A percentile compares a stretch with the other conserved stretches of the same genome.
Conservation (phyloP, 2,888 invertebrate genomes). For the Amphipoea lucens region DNA sequence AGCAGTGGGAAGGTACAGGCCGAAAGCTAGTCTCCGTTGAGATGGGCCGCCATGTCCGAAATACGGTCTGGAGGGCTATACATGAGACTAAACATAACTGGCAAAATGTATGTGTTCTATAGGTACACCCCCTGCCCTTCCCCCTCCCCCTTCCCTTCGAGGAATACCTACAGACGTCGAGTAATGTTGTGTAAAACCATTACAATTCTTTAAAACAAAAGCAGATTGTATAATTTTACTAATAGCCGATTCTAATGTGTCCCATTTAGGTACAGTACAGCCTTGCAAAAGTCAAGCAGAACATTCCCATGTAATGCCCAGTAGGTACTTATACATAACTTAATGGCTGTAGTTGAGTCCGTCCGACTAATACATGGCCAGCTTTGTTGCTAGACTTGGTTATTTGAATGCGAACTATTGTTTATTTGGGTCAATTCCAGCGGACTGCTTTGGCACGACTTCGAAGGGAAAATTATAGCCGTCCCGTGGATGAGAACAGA, state of each 20-base stretch:
- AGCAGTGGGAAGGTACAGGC: not conserved
- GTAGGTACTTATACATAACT: slow-evolving; percentile 28
- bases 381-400: slow-evolving; percentile 60
- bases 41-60: not conserved
- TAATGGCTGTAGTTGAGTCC: slow-evolving; percentile 44
- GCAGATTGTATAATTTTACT: not conserved
- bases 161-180: too few species aligned
- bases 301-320: slow-evolving; percentile 7
- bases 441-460: slow-evolving; percentile 61
- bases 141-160: too few species aligned
- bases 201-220: not conserved
- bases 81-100: not conserved
- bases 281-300: slow-evolving; percentile 12
- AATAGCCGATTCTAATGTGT: not conserved
- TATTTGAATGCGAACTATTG: slow-evolving; percentile 66
- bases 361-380: slow-evolving; percentile 48
- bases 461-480: slow-evolving; percentile 68
- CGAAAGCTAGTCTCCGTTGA: not conserved
- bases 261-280: not conserved
- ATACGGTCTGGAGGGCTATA: too few species aligned
- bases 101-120: not conserved
- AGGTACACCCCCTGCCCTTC: too few species aligned
- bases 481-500: slow-evolving; percentile 21
- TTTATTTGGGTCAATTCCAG: slow-evolving; percentile 78
- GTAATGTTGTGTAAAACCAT: not conserved